A percentile compares a stretch with the other conserved stretches of the same genome.
phyloP scores from a whole-genome alignment of 1,140 invertebrate species.

The Orussus abietinus region DNA sequence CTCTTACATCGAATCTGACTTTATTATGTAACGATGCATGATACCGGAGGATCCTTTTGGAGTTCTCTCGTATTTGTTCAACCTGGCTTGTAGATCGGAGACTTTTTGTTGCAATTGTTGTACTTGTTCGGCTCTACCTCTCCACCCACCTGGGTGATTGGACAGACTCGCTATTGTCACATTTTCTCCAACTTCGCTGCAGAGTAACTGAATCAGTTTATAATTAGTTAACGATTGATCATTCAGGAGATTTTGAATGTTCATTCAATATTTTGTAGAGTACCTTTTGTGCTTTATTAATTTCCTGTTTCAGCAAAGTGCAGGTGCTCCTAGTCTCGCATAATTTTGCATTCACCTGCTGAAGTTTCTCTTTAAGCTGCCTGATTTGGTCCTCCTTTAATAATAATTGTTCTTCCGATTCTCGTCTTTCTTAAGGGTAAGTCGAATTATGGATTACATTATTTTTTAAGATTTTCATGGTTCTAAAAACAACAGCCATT shows the following conservation, averaged over 20 bases:
- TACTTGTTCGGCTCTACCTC: conserved; percentile 70
- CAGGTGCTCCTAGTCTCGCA: conserved; percentile 65
- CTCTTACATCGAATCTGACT: conserved; percentile 2
- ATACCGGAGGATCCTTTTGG: conserved; percentile 18
- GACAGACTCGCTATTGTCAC: conserved; percentile 46
- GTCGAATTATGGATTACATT: conserved; percentile 10
- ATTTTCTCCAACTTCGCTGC: conserved; percentile 58
- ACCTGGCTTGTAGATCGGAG: conserved; percentile 59
- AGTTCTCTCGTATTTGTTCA: conserved; percentile 36
- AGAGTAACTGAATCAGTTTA: conserved; percentile 39
- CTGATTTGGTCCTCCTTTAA: conserved; percentile 50
- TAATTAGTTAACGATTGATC: no score
- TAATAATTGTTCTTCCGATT: conserved; percentile 17
- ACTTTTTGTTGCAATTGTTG: conserved; percentile 62
- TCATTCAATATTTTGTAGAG: no score
- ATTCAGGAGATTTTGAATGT: neutral
- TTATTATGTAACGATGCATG: conserved; percentile 8
- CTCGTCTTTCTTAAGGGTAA: conserved; percentile 26
- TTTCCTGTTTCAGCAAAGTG: conserved; percentile 63
- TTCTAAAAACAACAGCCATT: no score
- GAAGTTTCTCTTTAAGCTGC: conserved; percentile 60
- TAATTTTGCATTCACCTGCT: conserved; percentile 58
- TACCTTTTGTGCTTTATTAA: conserved; percentile 39
- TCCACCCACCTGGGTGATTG: conserved; percentile 58
- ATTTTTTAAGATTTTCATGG: conserved; percentile 14